Evolutionary conservation across 2,113 vertebrate species (phyloP).

Genomic region (Rhinoderma darwinii): DNA sequence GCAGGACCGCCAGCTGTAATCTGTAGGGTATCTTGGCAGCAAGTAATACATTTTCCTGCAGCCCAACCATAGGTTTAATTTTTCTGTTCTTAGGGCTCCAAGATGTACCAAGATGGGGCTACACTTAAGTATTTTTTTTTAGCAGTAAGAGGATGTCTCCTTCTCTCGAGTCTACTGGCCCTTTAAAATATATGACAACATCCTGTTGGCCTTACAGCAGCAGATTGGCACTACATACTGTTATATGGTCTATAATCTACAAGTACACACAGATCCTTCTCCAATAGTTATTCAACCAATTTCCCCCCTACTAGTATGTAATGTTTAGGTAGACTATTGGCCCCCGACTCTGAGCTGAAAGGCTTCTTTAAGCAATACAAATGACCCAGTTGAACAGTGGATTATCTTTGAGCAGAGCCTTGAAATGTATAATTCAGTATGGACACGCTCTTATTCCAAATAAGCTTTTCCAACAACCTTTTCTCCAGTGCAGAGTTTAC

Average conservation of each 20-base stretch:
- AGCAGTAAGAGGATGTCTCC: too few relatives aligned
- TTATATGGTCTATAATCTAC: too few relatives aligned
- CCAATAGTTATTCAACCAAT: neutral
- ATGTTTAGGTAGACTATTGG: neutral
- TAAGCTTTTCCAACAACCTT: constrained; percentile 40
- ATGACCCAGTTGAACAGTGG: constrained; percentile 14
- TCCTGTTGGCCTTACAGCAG: neutral
- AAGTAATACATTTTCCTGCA: too few relatives aligned
- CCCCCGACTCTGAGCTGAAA: neutral
- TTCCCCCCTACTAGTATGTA: neutral
- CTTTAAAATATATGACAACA: neutral
- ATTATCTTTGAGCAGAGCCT: constrained; percentile 37
- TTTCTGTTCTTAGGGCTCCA: too few relatives aligned
- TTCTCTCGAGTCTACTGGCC: too few relatives aligned
- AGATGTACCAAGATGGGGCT: too few relatives aligned
- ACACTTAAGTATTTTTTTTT: too few relatives aligned
- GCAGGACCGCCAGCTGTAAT: too few relatives aligned
- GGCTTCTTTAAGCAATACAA: constrained; percentile 35
- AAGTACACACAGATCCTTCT: neutral
- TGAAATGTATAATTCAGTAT: constrained; percentile 28
- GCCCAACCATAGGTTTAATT: too few relatives aligned
- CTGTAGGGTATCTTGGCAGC: too few relatives aligned
- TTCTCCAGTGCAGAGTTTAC: constrained; percentile 35
- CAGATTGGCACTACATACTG: neutral
- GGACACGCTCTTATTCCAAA: constrained; percentile 39